These are phyloP conservation scores for Danio choprae DNA, from an alignment of 2,797 vertebrate species.

Conservation along the genomic window DNA sequence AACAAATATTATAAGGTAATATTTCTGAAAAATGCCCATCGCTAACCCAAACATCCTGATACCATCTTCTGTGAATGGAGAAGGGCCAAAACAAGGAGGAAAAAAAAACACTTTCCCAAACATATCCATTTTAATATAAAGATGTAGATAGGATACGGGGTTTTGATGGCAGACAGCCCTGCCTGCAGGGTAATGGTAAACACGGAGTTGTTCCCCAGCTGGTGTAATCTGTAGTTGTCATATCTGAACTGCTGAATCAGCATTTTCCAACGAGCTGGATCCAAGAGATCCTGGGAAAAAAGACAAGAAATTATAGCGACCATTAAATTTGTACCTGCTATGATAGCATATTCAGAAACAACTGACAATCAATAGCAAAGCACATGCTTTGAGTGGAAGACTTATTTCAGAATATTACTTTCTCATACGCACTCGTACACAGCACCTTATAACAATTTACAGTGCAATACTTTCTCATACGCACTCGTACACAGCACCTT, in stretches of 20 bases:
- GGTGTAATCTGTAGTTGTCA: constrained; percentile 99
- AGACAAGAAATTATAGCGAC: constrained; percentile 13
- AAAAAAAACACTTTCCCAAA: too few species aligned
- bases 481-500: too few species aligned
- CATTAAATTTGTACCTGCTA: background rate
- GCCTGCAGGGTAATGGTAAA: constrained; percentile 99
- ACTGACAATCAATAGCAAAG: background rate
- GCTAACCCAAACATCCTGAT: too few species aligned
- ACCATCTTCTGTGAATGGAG: too few species aligned
- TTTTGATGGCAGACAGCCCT: constrained; percentile 98
- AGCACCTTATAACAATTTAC: too few species aligned
- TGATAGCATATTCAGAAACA: background rate
- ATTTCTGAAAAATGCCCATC: too few species aligned
- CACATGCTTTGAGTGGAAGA: background rate
- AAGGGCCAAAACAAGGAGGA: too few species aligned
- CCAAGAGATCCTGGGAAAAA: constrained; percentile 91
- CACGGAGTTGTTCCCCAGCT: constrained; percentile 98
- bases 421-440: too few species aligned
- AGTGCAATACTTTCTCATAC: too few species aligned
- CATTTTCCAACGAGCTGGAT: constrained; percentile 98
- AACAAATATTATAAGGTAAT: too few species aligned
- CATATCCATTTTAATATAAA: too few species aligned
- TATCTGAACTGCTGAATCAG: constrained; percentile 98
- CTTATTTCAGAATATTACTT: background rate
- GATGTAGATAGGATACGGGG: constrained; percentile 90